Conservation (phyloP, 2,113 vertebrate genomes). For the Genyomyrus donnyi region DNA sequence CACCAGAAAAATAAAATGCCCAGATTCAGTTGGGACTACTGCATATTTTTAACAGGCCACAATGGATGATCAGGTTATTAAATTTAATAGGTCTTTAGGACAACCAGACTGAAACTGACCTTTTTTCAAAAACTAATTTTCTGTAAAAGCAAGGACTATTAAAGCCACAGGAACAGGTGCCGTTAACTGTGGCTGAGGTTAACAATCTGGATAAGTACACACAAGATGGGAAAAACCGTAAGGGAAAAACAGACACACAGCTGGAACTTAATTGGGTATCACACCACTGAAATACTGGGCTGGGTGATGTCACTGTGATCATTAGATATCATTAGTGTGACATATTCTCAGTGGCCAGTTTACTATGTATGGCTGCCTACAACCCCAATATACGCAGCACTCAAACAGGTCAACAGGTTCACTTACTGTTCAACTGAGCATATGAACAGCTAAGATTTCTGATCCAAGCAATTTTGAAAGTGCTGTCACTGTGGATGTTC, state of each 20-base stretch:
- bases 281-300: background rate
- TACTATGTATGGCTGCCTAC: background rate
- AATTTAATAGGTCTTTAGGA: conserved; percentile 44
- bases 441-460: background rate
- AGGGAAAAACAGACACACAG: background rate
- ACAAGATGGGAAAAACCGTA: background rate
- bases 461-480: background rate
- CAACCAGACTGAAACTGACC: conserved; percentile 48
- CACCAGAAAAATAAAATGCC: conserved; percentile 34
- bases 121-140: conserved; percentile 34
- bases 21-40: conserved; percentile 33
- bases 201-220: conserved; percentile 9
- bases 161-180: background rate
- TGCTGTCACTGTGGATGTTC: background rate
- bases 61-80: conserved; percentile 39
- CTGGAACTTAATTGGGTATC: background rate
- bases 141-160: conserved; percentile 11
- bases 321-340: conserved; percentile 6
- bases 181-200: background rate
- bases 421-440: background rate
- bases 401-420: background rate
- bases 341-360: background rate
- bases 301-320: background rate
- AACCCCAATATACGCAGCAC: background rate
- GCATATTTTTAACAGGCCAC: conserved; percentile 36